Percentiles rank a stretch among this genome's conserved stretches.
phyloP scores from a whole-genome alignment of 92 coral and sea anemone species.

The Phymanthus crucifer region DNA sequence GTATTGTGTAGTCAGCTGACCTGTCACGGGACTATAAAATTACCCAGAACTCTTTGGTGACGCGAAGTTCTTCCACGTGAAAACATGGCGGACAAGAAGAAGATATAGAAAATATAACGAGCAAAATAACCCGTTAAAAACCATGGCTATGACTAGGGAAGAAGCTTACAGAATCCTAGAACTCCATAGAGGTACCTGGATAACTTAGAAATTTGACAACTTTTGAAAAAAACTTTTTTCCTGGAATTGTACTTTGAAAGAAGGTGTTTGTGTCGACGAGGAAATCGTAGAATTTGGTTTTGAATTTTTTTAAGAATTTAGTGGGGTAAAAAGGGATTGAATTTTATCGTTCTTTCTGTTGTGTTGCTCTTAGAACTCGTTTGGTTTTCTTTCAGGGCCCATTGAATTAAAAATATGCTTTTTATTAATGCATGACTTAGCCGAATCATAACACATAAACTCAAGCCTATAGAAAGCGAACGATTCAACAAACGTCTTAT shows the following conservation, averaged over 20 bases:
- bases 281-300: background rate
- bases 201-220: background rate
- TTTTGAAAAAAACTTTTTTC: background rate
- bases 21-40: conserved; percentile 76
- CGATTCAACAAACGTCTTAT: background rate
- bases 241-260: background rate
- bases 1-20: conserved; percentile 22
- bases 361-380: background rate
- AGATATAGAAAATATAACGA: conserved; percentile 14
- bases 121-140: conserved; percentile 19
- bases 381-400: background rate
- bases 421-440: background rate
- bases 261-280: background rate
- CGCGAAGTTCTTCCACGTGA: conserved; percentile 82
- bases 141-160: conserved; percentile 76
- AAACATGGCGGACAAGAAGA: conserved; percentile 74
- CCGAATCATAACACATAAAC: background rate
- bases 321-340: background rate
- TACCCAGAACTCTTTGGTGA: conserved; percentile 75
- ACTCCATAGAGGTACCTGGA: conserved; percentile 68
- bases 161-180: conserved; percentile 78
- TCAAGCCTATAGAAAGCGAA: background rate
- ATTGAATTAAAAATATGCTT: background rate
- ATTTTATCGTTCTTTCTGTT: background rate
- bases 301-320: background rate